A percentile compares a stretch with the other conserved stretches of the same genome.
Evolutionary conservation across 2,888 invertebrate genomes (phyloP).

Genomic region (Synanthedon vespiformis): DNA sequence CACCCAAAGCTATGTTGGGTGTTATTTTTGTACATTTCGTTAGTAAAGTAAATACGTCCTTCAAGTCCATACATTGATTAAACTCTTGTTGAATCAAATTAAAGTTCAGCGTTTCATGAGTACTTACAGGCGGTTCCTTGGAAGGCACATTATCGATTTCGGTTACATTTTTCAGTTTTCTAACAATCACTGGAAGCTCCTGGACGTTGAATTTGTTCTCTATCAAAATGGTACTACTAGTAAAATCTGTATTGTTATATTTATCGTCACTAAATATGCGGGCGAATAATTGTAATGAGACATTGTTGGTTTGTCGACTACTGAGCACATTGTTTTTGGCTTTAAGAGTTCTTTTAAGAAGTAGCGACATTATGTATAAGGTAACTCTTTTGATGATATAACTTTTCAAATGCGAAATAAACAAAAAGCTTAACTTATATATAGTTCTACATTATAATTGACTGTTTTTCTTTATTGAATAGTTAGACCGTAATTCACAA

Average conservation of each 20-base stretch:
- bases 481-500: no score
- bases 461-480: no score
- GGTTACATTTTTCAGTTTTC: slow-evolving; percentile 54
- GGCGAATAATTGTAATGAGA: slow-evolving; percentile 2
- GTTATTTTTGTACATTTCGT: slow-evolving; percentile 63
- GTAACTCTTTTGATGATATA: not conserved
- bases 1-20: slow-evolving; percentile 60
- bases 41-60: slow-evolving; percentile 55
- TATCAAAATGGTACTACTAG: slow-evolving; percentile 67
- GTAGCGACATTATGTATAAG: slow-evolving; percentile 31
- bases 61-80: slow-evolving; percentile 46
- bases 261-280: slow-evolving; percentile 42
- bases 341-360: slow-evolving; percentile 40
- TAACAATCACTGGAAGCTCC: slow-evolving; percentile 76
- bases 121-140: slow-evolving; percentile 15
- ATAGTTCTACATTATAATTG: no score
- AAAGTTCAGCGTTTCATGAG: slow-evolving; percentile 38
- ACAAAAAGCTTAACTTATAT: not conserved
- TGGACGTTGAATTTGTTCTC: slow-evolving; percentile 77
- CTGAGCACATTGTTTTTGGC: slow-evolving; percentile 26
- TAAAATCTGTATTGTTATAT: slow-evolving; percentile 34
- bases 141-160: slow-evolving; percentile 28
- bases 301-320: slow-evolving; percentile 16
- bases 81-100: slow-evolving; percentile 58
- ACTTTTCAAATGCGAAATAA: not conserved